These are phyloP conservation scores for Plebejus anna DNA, from an alignment of 2,888 invertebrate species.

Conservation along the genomic window DNA sequence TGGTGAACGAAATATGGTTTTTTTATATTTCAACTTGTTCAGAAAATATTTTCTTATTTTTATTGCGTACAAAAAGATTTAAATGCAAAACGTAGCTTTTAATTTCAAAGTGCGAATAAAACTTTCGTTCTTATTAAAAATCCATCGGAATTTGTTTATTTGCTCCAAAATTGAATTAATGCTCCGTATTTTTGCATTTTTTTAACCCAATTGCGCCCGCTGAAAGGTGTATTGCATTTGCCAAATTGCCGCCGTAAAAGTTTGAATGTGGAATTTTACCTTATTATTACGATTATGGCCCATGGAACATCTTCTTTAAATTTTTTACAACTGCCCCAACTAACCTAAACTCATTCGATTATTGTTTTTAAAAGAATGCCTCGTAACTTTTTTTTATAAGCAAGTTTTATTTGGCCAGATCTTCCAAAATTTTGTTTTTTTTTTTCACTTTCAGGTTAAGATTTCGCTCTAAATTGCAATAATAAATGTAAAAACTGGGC, in stretches of 20 bases:
- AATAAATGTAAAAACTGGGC: neutral
- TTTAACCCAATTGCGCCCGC: constrained; percentile 16
- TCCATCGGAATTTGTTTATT: constrained; percentile 11
- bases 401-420: neutral
- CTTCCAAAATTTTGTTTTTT: neutral
- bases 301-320: constrained; percentile 15
- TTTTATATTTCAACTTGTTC: neutral
- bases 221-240: constrained; percentile 19
- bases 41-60: neutral
- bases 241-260: constrained; percentile 14
- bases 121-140: constrained; percentile 18
- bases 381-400: constrained; percentile 6
- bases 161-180: constrained; percentile 12
- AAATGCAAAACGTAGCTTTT: neutral
- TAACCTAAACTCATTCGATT: constrained; percentile 8
- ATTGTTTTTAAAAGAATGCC: neutral
- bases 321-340: constrained; percentile 7
- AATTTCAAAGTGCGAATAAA: constrained; percentile 7
- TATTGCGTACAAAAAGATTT: neutral
- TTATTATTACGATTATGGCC: constrained; percentile 1
- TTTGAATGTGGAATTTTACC: neutral
- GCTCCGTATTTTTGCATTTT: constrained; percentile 1
- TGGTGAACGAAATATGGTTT: neutral
- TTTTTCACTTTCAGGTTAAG: neutral
- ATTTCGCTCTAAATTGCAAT: neutral